A percentile compares a stretch with the other conserved stretches of the same genome.
Conservation (phyloP, 2,888 invertebrate species). For the Nymphalis urticae region DNA sequence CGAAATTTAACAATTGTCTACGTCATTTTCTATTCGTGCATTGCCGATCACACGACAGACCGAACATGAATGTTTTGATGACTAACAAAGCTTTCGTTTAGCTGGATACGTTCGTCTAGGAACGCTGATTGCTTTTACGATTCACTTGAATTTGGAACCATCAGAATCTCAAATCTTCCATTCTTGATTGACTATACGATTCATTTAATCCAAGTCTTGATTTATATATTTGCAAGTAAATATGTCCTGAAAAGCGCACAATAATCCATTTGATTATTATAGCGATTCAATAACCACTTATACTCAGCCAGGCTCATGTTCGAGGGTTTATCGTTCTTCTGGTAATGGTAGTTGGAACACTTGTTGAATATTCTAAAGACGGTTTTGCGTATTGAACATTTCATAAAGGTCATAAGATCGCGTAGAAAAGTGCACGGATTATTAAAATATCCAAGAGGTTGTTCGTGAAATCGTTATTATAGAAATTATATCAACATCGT, state of each 20-base stretch:
- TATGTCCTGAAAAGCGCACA: background rate
- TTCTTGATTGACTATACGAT: too few relatives aligned
- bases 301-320: constrained; percentile 9
- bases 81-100: too few relatives aligned
- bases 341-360: constrained; percentile 15
- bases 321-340: constrained; percentile 14
- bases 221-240: background rate
- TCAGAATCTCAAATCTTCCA: too few relatives aligned
- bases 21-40: too few relatives aligned
- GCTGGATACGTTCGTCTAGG: too few relatives aligned
- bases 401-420: constrained; percentile 8
- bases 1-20: too few relatives aligned
- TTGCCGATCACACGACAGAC: too few relatives aligned
- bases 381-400: constrained; percentile 12
- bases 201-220: too few relatives aligned
- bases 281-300: constrained; percentile 8
- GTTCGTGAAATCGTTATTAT: background rate
- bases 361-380: constrained; percentile 15
- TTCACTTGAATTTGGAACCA: too few relatives aligned
- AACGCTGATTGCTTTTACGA: too few relatives aligned
- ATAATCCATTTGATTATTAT: constrained; percentile 3
- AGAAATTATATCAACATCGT: background rate
- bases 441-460: background rate
- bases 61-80: too few relatives aligned
- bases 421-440: background rate